Evolutionary conservation across 1,140 invertebrate genomes (phyloP), one percentile per base, ranked within the genome.

Genomic region (Latrodectus geometricus): DNA sequence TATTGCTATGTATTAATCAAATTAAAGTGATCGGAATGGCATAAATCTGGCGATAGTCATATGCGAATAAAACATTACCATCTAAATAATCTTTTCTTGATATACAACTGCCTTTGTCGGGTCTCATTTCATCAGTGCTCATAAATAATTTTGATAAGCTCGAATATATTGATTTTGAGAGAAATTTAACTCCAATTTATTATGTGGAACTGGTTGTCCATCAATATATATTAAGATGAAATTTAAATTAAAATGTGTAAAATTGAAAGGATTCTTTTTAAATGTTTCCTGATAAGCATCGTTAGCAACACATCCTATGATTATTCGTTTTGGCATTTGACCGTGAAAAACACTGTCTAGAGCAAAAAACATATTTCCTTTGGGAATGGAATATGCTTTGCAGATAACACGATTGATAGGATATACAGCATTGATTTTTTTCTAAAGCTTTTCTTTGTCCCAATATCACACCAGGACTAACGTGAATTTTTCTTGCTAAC

Each of bases 271-370:
- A 23, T 3, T 56, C 17, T 66, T 77, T 65, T 14, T 0, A 17
- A 77, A 77, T 8, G 75, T 8, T 12, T 54, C 54, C 4, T 65
- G 54, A 77, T 61, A 77, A 9, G 78, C 78, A n/a, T 50, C 54
- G 35, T 80, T 68, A 50, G 75, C 74, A 4, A 76, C 72, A 54
- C 66, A 72, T 52, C n/a, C 82, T 68, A 75, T 11, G 23, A 85
- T 15, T 8, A 68, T 15, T 21, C 20, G 48, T 23, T 77, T 75
- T 21, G 73, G 73, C 54, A 85, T 85, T 68, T 75, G 56, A 7
- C 73, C 61, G 2, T 23, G 12, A 85, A 85, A 85, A 21, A 85
- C 48, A 54, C 76, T 61, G 54, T 83, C 81, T 85, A 73, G 80
- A 17, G 73, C 23, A n/a, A 82, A 48, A 1, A 50, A 73, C 80